Evolutionary conservation across 2,113 vertebrate species (phyloP).

Genomic region (Gavialis gangeticus): DNA sequence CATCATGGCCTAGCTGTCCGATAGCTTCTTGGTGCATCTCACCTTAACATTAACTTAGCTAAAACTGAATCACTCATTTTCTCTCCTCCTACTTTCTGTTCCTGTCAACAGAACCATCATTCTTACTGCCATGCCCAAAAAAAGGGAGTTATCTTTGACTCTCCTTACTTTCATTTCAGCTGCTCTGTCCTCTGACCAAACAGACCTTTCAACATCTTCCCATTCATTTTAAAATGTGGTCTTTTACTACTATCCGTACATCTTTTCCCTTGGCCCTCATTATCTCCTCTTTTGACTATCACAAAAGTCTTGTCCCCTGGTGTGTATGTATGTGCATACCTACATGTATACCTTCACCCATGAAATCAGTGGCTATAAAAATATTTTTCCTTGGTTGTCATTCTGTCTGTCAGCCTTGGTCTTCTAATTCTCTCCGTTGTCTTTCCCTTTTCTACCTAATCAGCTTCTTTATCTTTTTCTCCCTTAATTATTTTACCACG

Average conservation of each 20-base stretch:
- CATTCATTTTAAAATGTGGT: background rate
- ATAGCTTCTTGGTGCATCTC: background rate
- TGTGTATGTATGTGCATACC: background rate
- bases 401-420: background rate
- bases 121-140: background rate
- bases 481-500: background rate
- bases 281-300: background rate
- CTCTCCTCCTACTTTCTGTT: background rate
- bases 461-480: background rate
- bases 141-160: background rate
- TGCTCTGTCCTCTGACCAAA: background rate
- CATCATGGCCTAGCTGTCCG: background rate
- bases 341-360: background rate
- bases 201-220: conserved; percentile 21
- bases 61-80: background rate
- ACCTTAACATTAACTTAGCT: background rate
- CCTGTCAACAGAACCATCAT: conserved; percentile 8
- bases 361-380: conserved; percentile 13
- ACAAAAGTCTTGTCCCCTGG: background rate
- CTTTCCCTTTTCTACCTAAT: background rate
- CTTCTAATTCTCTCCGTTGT: background rate
- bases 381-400: background rate
- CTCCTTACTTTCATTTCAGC: conserved; percentile 25
- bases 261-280: background rate
- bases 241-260: background rate